Evolutionary conservation across 2,797 vertebrate species (phyloP).

Genomic region (Lateolabrax maculatus): DNA sequence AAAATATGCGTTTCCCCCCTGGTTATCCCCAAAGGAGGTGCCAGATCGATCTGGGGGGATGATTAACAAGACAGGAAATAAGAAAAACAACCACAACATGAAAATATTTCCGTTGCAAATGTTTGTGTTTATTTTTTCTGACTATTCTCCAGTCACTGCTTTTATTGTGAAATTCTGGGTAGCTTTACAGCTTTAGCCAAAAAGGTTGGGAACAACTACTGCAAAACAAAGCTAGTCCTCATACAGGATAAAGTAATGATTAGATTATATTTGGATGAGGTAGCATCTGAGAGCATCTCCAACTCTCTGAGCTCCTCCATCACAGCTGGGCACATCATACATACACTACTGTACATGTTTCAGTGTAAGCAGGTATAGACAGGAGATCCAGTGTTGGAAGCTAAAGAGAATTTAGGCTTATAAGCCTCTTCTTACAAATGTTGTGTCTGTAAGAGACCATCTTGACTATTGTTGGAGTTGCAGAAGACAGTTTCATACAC

Average conservation of each 20-base stretch:
- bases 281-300: constrained; percentile 12
- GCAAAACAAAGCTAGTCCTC: background rate
- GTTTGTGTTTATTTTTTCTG: background rate
- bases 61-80: background rate
- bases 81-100: background rate
- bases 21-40: background rate
- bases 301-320: constrained; percentile 27
- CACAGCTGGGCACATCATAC: constrained; percentile 23
- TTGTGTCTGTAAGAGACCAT: constrained; percentile 1
- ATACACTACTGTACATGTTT: constrained; percentile 4
- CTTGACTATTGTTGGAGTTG: constrained; percentile 5
- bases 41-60: background rate
- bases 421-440: constrained; percentile 6
- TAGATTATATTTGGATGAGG: constrained; percentile 32
- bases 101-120: background rate
- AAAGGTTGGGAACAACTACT: background rate
- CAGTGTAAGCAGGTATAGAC: constrained; percentile 31
- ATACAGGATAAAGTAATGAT: constrained; percentile 15
- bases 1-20: too few relatives aligned
- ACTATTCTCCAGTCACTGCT: background rate
- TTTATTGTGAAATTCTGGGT: constrained; percentile 21
- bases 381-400: constrained; percentile 27
- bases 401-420: constrained; percentile 5
- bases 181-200: background rate
- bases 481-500: background rate